Evolutionary conservation across 92 coral and sea anemone genomes (phyloP), one percentile per base, ranked within the genome.

Genomic region (Plumapathes pennacea): DNA sequence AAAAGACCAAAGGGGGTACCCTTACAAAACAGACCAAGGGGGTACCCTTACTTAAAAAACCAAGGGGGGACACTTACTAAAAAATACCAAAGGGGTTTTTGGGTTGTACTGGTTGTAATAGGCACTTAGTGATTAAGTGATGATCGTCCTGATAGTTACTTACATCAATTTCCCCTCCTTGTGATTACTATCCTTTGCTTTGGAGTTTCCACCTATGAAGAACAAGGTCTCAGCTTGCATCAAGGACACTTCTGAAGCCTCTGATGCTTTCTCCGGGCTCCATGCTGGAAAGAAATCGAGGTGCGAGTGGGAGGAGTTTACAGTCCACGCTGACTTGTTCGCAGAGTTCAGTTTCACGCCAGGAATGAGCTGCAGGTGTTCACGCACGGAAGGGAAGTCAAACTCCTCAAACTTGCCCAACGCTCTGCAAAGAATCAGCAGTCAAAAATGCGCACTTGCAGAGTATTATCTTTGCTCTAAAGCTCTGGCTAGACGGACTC

Each of bases 341-440:
- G 85, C 69, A 18, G 96, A 83, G 61, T 76, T 84, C 64, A 88
- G 84, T 10, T 89, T 81, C 41, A 90, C 96, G 12, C 96, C 95
- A 12, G 98, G 98, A 20, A 92, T 89, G 36, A 92, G 53, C 42
- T 77, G 83, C 27, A 92, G 92, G 63, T 86, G 83, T 55, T 83
- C 75, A 30, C 78, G 85, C 25, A 79, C 85, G 18, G 88, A 78
- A 25, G 75, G 52, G 67, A 92, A 92, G 69, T 92, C 83, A 10
- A 67, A 69, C 21, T 88, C 98, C 62, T 92, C 98, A 81, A 92
- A 92, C 59, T 74, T 85, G 62, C 88, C 77, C 59, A 92, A 48
- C 15, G 98, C 94, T 46, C 98, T 92, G 40, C 30, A 26, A 6
- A 13, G 8, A 34, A 34, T 8, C 9, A 34, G 13, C 40, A 34